phyloP scores from a whole-genome alignment of 64 coral and sea anemone species.

The Montipora capricornis region DNA sequence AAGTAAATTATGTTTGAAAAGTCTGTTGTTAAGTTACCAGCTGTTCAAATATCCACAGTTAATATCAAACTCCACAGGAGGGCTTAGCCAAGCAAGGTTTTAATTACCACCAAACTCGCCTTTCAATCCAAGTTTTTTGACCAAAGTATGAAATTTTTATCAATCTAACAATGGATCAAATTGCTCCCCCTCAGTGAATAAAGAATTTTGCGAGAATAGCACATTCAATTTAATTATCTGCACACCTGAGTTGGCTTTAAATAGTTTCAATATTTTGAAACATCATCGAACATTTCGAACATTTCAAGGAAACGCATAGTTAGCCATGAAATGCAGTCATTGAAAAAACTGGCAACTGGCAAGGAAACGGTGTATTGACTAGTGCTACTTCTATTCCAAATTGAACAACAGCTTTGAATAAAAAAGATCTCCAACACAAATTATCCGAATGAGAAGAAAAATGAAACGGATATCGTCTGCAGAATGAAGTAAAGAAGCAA shows the following conservation, averaged over 20 bases:
- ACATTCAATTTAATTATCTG: background rate
- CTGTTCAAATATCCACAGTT: slow-evolving; percentile 39
- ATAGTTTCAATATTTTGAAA: background rate
- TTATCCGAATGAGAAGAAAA: too few species aligned
- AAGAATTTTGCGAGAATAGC: background rate
- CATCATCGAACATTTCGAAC: background rate
- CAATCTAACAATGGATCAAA: slow-evolving; percentile 25
- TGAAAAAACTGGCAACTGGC: too few species aligned
- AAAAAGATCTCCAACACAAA: too few species aligned
- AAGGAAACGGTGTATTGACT: too few species aligned
- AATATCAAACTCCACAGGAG: slow-evolving; percentile 49
- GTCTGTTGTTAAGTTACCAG: slow-evolving; percentile 42
- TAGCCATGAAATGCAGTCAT: too few species aligned
- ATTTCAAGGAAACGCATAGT: too few species aligned
- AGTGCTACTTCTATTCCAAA: too few species aligned
- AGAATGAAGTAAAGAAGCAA: too few species aligned
- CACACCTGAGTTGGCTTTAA: background rate
- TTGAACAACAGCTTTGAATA: too few species aligned
- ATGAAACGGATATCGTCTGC: too few species aligned
- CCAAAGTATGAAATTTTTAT: background rate
- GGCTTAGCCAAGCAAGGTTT: slow-evolving; percentile 14
- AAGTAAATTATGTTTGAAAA: background rate
- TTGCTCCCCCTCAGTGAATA: slow-evolving; percentile 8
- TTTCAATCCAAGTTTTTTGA: slow-evolving; percentile 3
- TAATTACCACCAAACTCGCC: slow-evolving; percentile 20